A percentile compares a stretch with the other conserved stretches of the same genome.
Conservation (phyloP, 1,140 invertebrate species). For the Scaptomyza graminum region DNA sequence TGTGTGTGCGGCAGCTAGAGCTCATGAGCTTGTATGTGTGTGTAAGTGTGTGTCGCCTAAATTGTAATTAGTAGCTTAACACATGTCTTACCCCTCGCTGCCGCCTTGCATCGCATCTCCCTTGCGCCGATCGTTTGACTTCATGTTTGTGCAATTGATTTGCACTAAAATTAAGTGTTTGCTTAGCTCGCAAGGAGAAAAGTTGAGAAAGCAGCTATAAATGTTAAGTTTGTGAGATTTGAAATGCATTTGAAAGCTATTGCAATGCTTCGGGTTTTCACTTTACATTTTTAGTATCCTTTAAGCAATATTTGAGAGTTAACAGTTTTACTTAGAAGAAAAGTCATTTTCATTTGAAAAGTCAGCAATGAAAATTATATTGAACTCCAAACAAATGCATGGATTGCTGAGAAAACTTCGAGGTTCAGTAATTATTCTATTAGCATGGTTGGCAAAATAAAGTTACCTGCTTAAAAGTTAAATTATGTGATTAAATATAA, state of each 20-base stretch:
- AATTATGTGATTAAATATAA: too few relatives aligned
- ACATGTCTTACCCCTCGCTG: conserved; percentile 32
- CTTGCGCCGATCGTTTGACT: conserved; percentile 36
- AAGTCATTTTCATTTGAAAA: too few relatives aligned
- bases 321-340: background rate
- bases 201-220: background rate
- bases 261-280: background rate
- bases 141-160: conserved; percentile 75
- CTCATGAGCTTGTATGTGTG: background rate
- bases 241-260: conserved; percentile 4
- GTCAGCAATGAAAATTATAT: too few relatives aligned
- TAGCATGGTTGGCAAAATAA: too few relatives aligned
- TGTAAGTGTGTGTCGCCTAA: conserved; percentile 15
- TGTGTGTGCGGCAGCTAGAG: conserved; percentile 4
- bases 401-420: background rate
- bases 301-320: background rate
- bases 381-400: too few relatives aligned
- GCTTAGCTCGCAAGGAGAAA: background rate
- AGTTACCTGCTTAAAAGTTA: too few relatives aligned
- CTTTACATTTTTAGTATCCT: background rate
- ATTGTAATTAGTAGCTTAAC: conserved; percentile 69
- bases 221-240: conserved; percentile 1
- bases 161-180: conserved; percentile 66
- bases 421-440: background rate
- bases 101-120: background rate